Percentiles rank a stretch among this genome's conserved stretches.
Evolutionary conservation across 2,113 vertebrate genomes (phyloP).

Genomic region (Microcebus ravelobensis): DNA sequence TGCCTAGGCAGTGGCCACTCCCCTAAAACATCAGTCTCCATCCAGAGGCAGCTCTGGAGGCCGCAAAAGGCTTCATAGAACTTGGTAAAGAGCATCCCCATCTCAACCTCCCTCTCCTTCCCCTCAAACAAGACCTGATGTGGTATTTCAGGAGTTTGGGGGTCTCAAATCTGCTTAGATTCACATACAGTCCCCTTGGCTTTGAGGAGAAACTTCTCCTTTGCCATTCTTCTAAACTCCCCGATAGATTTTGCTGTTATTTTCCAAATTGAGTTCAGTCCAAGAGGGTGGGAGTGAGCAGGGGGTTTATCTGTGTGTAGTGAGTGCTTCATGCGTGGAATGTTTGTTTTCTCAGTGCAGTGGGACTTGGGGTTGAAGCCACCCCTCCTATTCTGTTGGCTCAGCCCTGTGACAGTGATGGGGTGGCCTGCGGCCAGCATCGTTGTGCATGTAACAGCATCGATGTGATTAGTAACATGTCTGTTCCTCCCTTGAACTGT

Average conservation of each 20-base stretch:
- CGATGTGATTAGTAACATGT: conserved; percentile 2
- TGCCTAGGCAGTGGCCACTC: neutral
- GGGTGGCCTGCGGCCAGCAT: conserved; percentile 8
- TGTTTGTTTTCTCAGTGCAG: conserved; percentile 24
- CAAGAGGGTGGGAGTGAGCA: conserved; percentile 9
- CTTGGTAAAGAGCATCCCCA: conserved; percentile 15
- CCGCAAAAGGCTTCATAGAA: neutral
- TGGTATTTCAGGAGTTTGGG: neutral
- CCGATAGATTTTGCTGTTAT: conserved; percentile 29
- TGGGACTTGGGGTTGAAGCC: conserved; percentile 13
- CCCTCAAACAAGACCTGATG: neutral
- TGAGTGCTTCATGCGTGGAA: conserved; percentile 41
- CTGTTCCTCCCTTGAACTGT: conserved; percentile 46
- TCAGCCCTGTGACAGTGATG: neutral
- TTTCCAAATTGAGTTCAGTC: conserved; percentile 48
- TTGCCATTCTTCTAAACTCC: conserved; percentile 25
- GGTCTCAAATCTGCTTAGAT: neutral
- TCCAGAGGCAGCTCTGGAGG: neutral
- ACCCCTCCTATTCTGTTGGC: neutral
- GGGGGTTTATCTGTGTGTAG: conserved; percentile 50
- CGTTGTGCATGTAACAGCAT: conserved; percentile 44
- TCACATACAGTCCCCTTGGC: neutral
- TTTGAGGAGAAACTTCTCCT: conserved; percentile 29
- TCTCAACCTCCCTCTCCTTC: neutral
- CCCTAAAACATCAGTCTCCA: neutral